phyloP scores from a whole-genome alignment of 2,888 invertebrate species.

The Conus canariensis region DNA sequence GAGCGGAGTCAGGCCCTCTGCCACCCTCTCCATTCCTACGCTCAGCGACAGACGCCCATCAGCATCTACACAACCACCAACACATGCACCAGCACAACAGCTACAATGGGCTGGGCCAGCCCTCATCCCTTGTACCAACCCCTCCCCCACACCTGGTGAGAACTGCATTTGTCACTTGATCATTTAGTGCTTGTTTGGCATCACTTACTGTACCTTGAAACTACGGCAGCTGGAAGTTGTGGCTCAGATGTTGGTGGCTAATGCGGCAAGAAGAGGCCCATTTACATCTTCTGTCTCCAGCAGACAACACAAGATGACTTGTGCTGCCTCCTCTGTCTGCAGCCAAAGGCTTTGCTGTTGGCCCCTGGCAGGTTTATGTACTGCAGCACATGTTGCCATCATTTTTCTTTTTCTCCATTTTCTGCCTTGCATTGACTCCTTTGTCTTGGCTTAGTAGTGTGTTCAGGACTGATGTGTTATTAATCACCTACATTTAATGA shows the following conservation, averaged over 20 bases:
- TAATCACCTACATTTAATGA: too few relatives aligned
- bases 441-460: too few relatives aligned
- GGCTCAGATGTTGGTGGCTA: background rate
- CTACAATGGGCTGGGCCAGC: conserved; percentile 60
- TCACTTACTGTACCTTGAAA: background rate
- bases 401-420: too few relatives aligned
- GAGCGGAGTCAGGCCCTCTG: conserved; percentile 42
- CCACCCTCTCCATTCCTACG: conserved; percentile 60
- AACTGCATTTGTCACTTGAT: background rate
- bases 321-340: too few relatives aligned
- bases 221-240: background rate
- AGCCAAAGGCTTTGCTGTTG: too few relatives aligned
- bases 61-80: conserved; percentile 68
- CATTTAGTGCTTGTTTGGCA: background rate
- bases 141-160: conserved; percentile 65
- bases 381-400: too few relatives aligned
- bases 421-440: too few relatives aligned
- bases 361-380: too few relatives aligned
- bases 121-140: conserved; percentile 59
- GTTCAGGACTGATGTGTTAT: too few relatives aligned
- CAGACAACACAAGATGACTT: too few relatives aligned
- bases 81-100: conserved; percentile 68
- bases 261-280: too few relatives aligned
- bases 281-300: too few relatives aligned
- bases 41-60: conserved; percentile 55